Base-by-base conservation (phyloP, 1,140 invertebrate species). In the Drosophila takahashii region DNA sequence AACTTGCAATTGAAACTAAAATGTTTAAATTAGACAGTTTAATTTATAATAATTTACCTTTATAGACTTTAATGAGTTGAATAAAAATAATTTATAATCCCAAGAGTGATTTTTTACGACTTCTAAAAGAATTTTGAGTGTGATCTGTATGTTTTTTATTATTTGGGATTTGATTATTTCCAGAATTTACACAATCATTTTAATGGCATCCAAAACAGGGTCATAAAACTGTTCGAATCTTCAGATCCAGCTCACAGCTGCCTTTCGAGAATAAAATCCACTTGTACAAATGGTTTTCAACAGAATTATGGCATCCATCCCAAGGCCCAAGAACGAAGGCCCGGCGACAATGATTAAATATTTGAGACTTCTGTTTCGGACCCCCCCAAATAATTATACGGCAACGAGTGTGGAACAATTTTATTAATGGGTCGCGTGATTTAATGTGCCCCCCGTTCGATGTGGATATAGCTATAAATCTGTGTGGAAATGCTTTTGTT, bases 361-460 rank as follows among this genome's bases (percentile, higher is more conserved):
- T 83, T 73, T 70, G 39, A 53, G 78, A 79, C 83, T 87, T 79
- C 79, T 87, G 78, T 86, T 61, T 64, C 26, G 6, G 47, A 59
- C 34, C 64, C 79, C 50, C 37, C 27, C 32, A 22, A n/a, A n/a
- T 57, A 59, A 65, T 51, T 66, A 58, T 56, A 52, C 39, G 37
- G 52, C 41, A 53, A 34, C 41, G 65, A 41, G 79, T 62, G 48
- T 81, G 85, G 41, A 81, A 86, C 61, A 79, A 79, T 86, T 87
- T 87, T 75, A 87, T 87, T 87, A 84, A 84, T 84, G 81, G 77
- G 81, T 84, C 81, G 72, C 81, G 81, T 87, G 84, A 79, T 87
- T 81, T 83, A 73, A 86, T 86, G 78, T 86, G 78, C 50, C 54
- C 81, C 45, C 60, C 36, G 53, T 54, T 42, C 36, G 56, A 52